Evolutionary conservation across 1,140 invertebrate genomes (phyloP).

Genomic region (Ephestia elutella): DNA sequence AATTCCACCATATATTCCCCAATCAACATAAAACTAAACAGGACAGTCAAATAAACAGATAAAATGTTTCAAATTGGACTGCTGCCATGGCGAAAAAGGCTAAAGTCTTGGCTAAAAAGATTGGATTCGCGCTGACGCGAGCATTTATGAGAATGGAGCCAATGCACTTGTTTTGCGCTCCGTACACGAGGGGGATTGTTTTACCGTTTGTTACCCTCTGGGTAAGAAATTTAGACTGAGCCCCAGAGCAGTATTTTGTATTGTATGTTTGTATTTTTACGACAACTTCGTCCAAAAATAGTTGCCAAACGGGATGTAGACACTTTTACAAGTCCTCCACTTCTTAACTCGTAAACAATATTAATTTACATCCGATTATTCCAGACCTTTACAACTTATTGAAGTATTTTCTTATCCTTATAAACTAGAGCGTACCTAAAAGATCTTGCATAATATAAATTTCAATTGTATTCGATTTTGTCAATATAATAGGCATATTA

Average conservation of each 20-base stretch:
- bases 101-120: slow-evolving; percentile 23
- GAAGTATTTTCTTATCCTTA: no score
- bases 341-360: no score
- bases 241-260: background rate
- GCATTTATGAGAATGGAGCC: slow-evolving; percentile 27
- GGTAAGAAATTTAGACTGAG: background rate
- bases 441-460: no score
- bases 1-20: background rate
- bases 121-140: slow-evolving; percentile 26
- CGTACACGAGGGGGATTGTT: background rate
- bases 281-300: no score
- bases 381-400: no score
- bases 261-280: background rate
- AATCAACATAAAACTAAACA: background rate
- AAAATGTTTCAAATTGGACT: slow-evolving; percentile 14
- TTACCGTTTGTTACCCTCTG: background rate
- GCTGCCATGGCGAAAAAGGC: slow-evolving; percentile 23
- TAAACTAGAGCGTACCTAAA: no score
- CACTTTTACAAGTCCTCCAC: no score
- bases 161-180: slow-evolving; percentile 19
- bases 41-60: slow-evolving; percentile 1
- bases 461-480: no score
- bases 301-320: no score
- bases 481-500: no score
- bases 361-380: no score